Conservation (phyloP, 2,888 invertebrate species). For the Spicauda simplicius region DNA sequence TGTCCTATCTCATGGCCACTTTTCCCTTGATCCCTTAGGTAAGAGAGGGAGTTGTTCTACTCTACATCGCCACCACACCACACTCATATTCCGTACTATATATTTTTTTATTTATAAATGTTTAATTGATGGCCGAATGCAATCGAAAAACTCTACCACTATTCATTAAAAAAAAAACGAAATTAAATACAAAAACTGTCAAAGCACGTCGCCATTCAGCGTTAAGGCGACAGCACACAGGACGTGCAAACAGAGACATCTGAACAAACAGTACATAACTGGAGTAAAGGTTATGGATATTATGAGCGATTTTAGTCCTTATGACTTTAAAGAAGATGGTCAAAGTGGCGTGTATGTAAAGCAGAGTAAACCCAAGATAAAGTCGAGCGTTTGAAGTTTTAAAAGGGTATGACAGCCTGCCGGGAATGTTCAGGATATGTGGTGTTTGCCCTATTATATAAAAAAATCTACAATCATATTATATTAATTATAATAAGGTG, state of each 20-base stretch:
- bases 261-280: conserved; percentile 23
- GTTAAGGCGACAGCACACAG: conserved; percentile 20
- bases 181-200: conserved; percentile 7
- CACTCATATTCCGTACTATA: too few relatives aligned
- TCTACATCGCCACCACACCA: too few relatives aligned
- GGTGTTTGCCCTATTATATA: not conserved
- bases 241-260: conserved; percentile 30
- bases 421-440: not conserved
- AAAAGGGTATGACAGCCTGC: conserved; percentile 4
- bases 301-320: not conserved
- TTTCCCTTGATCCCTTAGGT: too few relatives aligned
- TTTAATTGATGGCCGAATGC: too few relatives aligned
- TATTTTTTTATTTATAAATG: too few relatives aligned
- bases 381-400: conserved; percentile 1
- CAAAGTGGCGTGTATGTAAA: not conserved
- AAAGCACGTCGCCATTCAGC: conserved; percentile 18
- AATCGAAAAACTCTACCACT: too few relatives aligned
- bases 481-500: too few relatives aligned
- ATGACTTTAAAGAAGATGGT: not conserved
- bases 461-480: too few relatives aligned
- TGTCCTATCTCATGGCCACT: too few relatives aligned
- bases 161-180: not conserved
- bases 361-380: not conserved
- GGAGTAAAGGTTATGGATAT: not conserved
- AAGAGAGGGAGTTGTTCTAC: too few relatives aligned